Percentiles rank a stretch among this genome's conserved stretches.
Conservation (phyloP, 2,888 invertebrate species). For the Girardia tigrina region DNA sequence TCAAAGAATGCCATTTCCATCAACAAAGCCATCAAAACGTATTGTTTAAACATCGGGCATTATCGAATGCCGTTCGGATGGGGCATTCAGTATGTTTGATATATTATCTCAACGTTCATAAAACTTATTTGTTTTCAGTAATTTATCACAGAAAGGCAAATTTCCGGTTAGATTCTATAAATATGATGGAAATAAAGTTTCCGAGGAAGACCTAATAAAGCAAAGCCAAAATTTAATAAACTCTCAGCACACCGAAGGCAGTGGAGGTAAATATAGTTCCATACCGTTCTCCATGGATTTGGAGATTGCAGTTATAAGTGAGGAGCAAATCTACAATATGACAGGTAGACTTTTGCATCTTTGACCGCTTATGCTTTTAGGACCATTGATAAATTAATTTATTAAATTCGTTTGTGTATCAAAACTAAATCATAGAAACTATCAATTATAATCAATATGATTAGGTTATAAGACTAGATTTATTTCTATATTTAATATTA, state of each 20-base stretch:
- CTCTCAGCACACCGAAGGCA: background rate
- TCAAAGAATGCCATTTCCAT: constrained; percentile 55
- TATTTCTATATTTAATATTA: too few species aligned
- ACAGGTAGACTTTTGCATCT: background rate
- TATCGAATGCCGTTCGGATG: constrained; percentile 94
- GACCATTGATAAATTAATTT: too few species aligned
- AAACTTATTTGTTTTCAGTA: background rate
- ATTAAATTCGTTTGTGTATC: too few species aligned
- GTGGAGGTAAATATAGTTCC: background rate
- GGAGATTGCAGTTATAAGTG: background rate
- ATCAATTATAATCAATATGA: too few species aligned
- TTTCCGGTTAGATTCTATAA: background rate
- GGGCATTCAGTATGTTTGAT: constrained; percentile 49
- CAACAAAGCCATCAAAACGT: constrained; percentile 64
- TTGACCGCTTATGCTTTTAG: background rate
- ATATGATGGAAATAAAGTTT: constrained; percentile 24
- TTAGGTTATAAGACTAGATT: too few species aligned
- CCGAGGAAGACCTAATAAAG: constrained; percentile 32
- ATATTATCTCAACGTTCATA: background rate
- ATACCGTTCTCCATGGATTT: constrained; percentile 7
- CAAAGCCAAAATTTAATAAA: background rate
- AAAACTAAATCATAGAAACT: too few species aligned
- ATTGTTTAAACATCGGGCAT: constrained; percentile 66
- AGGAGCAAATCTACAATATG: constrained; percentile 5
- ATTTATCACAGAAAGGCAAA: background rate